Percentiles rank a stretch among this genome's conserved stretches.
phyloP scores from a whole-genome alignment of 92 coral and sea anemone species.

The Diadumene lineata region DNA sequence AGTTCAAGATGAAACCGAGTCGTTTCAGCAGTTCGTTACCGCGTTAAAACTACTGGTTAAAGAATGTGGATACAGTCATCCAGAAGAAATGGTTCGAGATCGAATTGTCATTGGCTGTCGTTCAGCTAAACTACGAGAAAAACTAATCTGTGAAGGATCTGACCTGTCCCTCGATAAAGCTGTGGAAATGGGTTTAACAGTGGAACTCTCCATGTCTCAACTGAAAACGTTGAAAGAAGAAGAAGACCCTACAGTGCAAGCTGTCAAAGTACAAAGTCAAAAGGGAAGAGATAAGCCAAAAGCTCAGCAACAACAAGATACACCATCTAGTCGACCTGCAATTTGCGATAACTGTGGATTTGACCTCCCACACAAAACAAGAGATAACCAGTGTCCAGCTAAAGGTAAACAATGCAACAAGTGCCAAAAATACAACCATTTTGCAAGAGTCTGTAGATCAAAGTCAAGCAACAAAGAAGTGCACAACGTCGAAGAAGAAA shows the following conservation, averaged over 20 bases:
- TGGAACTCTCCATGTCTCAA: constrained; percentile 19
- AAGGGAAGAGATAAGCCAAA: neutral
- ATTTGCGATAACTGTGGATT: neutral
- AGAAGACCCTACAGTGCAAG: constrained; percentile 10
- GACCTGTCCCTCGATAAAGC: constrained; percentile 46
- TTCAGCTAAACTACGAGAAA: constrained; percentile 41
- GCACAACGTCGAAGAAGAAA: neutral
- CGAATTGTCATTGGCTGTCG: constrained; percentile 46
- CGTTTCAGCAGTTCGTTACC: constrained; percentile 54
- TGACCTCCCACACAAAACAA: constrained; percentile 1
- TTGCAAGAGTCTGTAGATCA: constrained; percentile 26
- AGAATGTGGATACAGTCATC: constrained; percentile 54
- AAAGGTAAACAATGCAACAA: constrained; percentile 19
- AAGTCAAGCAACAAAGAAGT: constrained; percentile 5
- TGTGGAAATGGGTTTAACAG: constrained; percentile 7
- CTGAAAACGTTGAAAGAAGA: constrained; percentile 11
- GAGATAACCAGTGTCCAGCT: constrained; percentile 8
- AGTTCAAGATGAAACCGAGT: constrained; percentile 27
- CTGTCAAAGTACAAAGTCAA: constrained; percentile 14
- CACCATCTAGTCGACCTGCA: neutral
- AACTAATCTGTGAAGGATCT: constrained; percentile 46
- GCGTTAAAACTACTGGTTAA: constrained; percentile 41
- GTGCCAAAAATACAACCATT: constrained; percentile 22
- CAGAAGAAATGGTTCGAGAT: constrained; percentile 68
- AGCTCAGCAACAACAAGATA: neutral